phyloP scores from a whole-genome alignment of 2,888 invertebrate species.

The Synanthedon vespiformis region DNA sequence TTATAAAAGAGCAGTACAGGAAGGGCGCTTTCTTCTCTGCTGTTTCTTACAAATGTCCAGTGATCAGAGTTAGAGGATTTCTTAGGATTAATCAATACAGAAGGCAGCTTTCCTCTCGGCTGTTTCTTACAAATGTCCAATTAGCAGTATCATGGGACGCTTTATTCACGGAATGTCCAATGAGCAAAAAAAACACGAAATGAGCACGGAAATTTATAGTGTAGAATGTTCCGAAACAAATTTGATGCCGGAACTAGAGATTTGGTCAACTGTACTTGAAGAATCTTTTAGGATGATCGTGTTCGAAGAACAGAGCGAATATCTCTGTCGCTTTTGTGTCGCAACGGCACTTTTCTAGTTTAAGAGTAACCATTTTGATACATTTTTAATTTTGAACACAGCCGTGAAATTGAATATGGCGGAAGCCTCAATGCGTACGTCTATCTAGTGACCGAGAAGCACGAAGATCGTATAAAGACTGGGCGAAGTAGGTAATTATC shows the following conservation, averaged over 20 bases:
- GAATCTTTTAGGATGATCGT: conserved; percentile 60
- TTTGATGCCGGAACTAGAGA: conserved; percentile 27
- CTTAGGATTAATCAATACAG: not conserved
- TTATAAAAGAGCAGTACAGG: too few species aligned
- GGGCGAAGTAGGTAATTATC: conserved; percentile 5
- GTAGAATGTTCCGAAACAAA: conserved; percentile 12
- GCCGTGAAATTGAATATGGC: conserved; percentile 11
- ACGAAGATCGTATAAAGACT: conserved; percentile 20
- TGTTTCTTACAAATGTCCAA: too few species aligned
- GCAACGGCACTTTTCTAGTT: conserved; percentile 43
- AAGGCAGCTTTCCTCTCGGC: not conserved
- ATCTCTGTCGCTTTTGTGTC: conserved; percentile 47
- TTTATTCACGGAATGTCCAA: too few species aligned
- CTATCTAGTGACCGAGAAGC: conserved; percentile 10
- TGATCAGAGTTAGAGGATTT: too few species aligned
- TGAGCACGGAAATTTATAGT: too few species aligned
- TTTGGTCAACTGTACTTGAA: conserved; percentile 66
- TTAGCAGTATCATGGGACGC: too few species aligned
- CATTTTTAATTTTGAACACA: conserved; percentile 31
- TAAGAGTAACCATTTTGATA: conserved; percentile 60
- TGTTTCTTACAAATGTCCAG: too few species aligned
- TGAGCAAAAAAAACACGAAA: too few species aligned
- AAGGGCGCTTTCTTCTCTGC: too few species aligned
- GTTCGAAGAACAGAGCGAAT: conserved; percentile 52
- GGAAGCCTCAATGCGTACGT: conserved; percentile 13